phyloP scores from a whole-genome alignment of 1,140 invertebrate species.

The Euura lappo region DNA sequence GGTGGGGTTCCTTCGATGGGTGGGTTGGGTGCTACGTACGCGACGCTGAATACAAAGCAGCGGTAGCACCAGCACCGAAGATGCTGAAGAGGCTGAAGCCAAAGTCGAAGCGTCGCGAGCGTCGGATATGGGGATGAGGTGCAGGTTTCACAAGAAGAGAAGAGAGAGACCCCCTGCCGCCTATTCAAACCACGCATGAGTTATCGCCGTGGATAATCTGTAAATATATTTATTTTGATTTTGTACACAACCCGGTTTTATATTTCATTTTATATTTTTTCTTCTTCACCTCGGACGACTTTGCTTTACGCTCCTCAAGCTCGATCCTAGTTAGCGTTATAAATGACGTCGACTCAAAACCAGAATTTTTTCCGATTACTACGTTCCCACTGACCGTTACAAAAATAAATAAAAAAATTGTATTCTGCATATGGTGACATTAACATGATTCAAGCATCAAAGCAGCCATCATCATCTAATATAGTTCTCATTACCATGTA shows the following conservation, averaged over 20 bases:
- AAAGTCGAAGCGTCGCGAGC: slow-evolving; percentile 39
- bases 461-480: too few species aligned
- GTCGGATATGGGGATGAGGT: slow-evolving; percentile 22
- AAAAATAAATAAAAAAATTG: too few species aligned
- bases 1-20: slow-evolving; percentile 32
- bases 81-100: slow-evolving; percentile 48
- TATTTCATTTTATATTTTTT: slow-evolving; percentile 33
- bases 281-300: background rate
- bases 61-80: slow-evolving; percentile 1
- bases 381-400: too few species aligned
- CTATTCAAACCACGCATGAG: slow-evolving; percentile 57
- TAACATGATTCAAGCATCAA: too few species aligned
- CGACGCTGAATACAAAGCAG: slow-evolving; percentile 57
- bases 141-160: slow-evolving; percentile 14
- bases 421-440: too few species aligned
- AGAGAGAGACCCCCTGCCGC: slow-evolving; percentile 50
- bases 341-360: slow-evolving; percentile 34
- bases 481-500: too few species aligned
- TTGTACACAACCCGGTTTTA: slow-evolving; percentile 47
- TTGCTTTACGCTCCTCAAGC: slow-evolving; percentile 22
- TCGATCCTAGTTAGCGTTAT: slow-evolving; percentile 47
- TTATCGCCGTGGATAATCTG: slow-evolving; percentile 58
- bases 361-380: too few species aligned
- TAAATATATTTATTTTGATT: slow-evolving; percentile 62
- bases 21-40: slow-evolving; percentile 24